Base-by-base conservation (phyloP, 2,113 vertebrate genomes). In the Murina feae region DNA sequence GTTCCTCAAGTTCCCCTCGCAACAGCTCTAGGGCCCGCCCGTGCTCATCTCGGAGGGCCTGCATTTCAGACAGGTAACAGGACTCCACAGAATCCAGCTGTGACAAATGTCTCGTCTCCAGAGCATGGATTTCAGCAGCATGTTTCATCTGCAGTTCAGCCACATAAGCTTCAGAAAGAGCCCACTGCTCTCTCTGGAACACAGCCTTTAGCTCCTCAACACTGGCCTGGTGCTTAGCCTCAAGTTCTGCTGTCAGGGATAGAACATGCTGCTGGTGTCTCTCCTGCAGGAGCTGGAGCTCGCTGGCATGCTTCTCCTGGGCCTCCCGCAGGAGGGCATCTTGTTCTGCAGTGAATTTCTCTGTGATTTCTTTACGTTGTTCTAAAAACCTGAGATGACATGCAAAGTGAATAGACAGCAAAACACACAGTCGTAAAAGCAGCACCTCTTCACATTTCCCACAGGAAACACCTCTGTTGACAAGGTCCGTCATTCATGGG, bases 51-150 rank as follows among this genome's bases (percentile, higher is more conserved):
- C 93, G 97, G 4, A 98, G 81, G 1, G 95, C 98, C 97, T 99
- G 99, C 37, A 99, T 98, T 97, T 99, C 99, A 91, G 98, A 97
- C 20, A 99, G 91, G 96, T 99, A 99, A 4, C 99, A 98, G 0
- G 98, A 97, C 95, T 99, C 99, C 96, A 99, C 92, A 3, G 98
- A 99, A 93, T 99, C 99, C 98, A 99, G 98, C 94, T 98, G 99
- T 32, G 98, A 97, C 94, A 99, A 95, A 95, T 99, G 98, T 88
- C 98, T 98, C 32, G 94, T 94, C 95, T 99, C 99, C 84, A 99
- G 85, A 42, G 98, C 98, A 23, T 98, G 97, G 0, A 98, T 94
- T 39, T 99, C 98, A 30, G 98, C 97, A 84, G 98, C 97, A 88
- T 99, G 98, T 82, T 98, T 98, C 13, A 71, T 39, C 93, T 97